Percentiles rank a stretch among this genome's conserved stretches.
phyloP scores from a whole-genome alignment of 2,797 vertebrate species.

The Novumbra hubbsi region DNA sequence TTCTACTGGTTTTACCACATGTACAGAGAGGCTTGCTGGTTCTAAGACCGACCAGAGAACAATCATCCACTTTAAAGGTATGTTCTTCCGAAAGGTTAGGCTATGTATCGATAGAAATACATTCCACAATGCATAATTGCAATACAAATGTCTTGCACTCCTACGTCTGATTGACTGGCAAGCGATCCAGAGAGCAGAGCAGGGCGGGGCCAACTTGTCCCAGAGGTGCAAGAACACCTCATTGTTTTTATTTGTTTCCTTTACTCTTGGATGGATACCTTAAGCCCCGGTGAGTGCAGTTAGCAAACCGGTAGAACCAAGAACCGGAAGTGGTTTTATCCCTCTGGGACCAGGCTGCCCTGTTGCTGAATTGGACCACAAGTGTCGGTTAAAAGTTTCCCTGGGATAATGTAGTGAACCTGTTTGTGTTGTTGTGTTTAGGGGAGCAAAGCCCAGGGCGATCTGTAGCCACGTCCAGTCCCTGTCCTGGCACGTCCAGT shows the following conservation, averaged over 20 bases:
- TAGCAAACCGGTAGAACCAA: too few relatives aligned
- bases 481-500: not conserved
- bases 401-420: not conserved
- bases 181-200: not conserved
- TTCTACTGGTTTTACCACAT: constrained; percentile 38
- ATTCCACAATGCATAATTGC: not conserved
- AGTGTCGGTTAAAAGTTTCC: too few relatives aligned
- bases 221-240: too few relatives aligned
- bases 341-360: too few relatives aligned
- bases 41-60: not conserved
- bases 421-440: constrained; percentile 17
- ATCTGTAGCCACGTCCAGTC: constrained; percentile 18
- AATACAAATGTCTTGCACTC: not conserved
- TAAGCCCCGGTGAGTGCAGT: too few relatives aligned
- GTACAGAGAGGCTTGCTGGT: constrained; percentile 6
- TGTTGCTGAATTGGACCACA: too few relatives aligned
- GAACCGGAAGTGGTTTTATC: too few relatives aligned
- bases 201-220: too few relatives aligned
- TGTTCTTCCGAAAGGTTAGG: not conserved
- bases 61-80: not conserved
- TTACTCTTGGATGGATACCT: too few relatives aligned
- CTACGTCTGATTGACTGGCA: not conserved
- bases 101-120: not conserved
- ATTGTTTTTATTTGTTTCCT: too few relatives aligned
- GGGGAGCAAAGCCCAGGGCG: constrained; percentile 42